phyloP scores from a whole-genome alignment of 2,888 invertebrate genomes.

The Holacanthella duospinosa region DNA sequence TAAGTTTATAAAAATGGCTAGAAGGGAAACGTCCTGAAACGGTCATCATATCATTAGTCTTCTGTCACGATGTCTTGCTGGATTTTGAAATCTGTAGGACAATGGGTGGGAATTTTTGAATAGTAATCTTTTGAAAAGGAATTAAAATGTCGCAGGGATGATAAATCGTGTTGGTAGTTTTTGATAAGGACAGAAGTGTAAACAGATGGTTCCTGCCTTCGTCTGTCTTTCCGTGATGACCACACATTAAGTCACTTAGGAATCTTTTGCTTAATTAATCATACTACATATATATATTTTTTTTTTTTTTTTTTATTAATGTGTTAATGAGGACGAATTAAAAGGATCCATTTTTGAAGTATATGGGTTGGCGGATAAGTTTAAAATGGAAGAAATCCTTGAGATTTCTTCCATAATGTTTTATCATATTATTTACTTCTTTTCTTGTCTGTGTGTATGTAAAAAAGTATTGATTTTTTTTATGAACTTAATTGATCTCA shows the following conservation, averaged over 20 bases:
- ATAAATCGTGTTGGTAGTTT: not conserved
- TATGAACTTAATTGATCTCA: not conserved
- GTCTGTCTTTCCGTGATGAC: not conserved
- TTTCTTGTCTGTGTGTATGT: too few species aligned
- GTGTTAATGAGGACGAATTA: not conserved
- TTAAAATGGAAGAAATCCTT: too few species aligned
- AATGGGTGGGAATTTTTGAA: not conserved
- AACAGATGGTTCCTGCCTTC: not conserved
- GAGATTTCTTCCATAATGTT: too few species aligned
- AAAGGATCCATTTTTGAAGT: not conserved
- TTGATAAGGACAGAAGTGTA: not conserved
- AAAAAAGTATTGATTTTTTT: too few species aligned
- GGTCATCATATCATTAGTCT: slow-evolving; percentile 1
- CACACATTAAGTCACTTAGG: not conserved
- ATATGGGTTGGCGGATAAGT: not conserved
- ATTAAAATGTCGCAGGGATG: slow-evolving; percentile 1
- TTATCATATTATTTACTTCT: too few species aligned
- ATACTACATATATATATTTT: too few species aligned
- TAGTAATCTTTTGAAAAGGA: not conserved
- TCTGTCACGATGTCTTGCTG: not conserved
- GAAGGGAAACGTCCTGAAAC: too few species aligned
- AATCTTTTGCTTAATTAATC: not conserved
- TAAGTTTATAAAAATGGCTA: too few species aligned
- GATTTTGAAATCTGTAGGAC: not conserved
- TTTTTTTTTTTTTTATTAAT: not conserved